Percentiles rank a stretch among this genome's conserved stretches.
Conservation (phyloP, 2,113 vertebrate species). For the Chrysochloris asiatica region DNA sequence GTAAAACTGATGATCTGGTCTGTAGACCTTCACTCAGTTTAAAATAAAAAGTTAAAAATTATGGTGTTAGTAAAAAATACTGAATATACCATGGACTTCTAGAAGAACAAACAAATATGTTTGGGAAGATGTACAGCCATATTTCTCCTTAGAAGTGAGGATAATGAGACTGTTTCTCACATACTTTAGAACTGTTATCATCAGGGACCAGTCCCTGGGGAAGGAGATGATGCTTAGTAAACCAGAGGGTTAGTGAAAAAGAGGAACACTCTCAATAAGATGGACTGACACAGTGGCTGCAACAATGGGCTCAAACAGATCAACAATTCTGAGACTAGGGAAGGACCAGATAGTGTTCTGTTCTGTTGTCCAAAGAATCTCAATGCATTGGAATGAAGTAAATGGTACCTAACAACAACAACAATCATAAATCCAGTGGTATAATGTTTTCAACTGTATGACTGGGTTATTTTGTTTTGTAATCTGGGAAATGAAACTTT, state of each 20-base stretch:
- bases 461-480: neutral
- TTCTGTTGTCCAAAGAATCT: neutral
- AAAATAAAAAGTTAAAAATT: no score
- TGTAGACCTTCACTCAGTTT: no score
- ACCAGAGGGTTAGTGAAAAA: neutral
- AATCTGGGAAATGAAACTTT: slow-evolving; percentile 44
- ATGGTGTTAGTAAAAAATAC: no score
- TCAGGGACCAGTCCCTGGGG: neutral
- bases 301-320: neutral
- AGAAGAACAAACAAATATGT: neutral
- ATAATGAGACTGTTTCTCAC: neutral
- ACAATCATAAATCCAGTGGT: slow-evolving; percentile 29
- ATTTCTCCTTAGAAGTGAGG: neutral
- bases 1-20: no score
- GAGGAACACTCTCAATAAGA: neutral
- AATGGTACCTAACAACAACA: neutral
- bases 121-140: neutral
- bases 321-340: neutral
- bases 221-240: neutral
- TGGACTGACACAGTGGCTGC: neutral
- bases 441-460: neutral
- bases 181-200: neutral
- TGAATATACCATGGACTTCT: no score
- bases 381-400: neutral
- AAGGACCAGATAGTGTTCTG: no score